phyloP scores from a whole-genome alignment of 2,113 vertebrate genomes.

The Embiotoca jacksoni region DNA sequence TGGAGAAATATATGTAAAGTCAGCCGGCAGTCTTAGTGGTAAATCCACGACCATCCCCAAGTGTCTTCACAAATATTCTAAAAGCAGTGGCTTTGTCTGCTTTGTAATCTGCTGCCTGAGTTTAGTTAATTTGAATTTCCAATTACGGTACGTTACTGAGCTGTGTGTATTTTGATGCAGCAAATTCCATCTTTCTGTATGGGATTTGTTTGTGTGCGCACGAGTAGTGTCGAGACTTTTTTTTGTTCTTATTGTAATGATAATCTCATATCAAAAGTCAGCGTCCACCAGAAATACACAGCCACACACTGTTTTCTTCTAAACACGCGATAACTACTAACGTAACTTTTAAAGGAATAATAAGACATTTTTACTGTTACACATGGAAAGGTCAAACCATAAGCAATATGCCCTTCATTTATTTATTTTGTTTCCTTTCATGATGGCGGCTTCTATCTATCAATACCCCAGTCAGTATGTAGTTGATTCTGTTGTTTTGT shows the following conservation, averaged over 20 bases:
- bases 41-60: slow-evolving; percentile 55
- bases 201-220: slow-evolving; percentile 3
- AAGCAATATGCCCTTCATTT: not conserved
- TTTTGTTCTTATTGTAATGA: slow-evolving; percentile 13
- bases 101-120: slow-evolving; percentile 64
- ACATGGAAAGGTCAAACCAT: not conserved
- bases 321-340: slow-evolving; percentile 2
- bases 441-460: no score
- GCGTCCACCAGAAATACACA: not conserved
- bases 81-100: slow-evolving; percentile 54
- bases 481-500: no score
- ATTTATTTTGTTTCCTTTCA: no score
- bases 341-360: slow-evolving; percentile 3
- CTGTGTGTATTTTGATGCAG: slow-evolving; percentile 35
- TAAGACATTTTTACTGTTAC: not conserved
- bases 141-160: slow-evolving; percentile 52
- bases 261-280: slow-evolving; percentile 31
- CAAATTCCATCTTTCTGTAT: slow-evolving; percentile 18
- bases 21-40: slow-evolving; percentile 66
- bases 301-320: not conserved
- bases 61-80: slow-evolving; percentile 55
- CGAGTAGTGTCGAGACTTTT: slow-evolving; percentile 16
- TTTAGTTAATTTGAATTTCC: slow-evolving; percentile 64
- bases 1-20: slow-evolving; percentile 63
- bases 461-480: no score